phyloP scores from a whole-genome alignment of 2,888 invertebrate genomes.

The Rhaphigaster nebulosa region DNA sequence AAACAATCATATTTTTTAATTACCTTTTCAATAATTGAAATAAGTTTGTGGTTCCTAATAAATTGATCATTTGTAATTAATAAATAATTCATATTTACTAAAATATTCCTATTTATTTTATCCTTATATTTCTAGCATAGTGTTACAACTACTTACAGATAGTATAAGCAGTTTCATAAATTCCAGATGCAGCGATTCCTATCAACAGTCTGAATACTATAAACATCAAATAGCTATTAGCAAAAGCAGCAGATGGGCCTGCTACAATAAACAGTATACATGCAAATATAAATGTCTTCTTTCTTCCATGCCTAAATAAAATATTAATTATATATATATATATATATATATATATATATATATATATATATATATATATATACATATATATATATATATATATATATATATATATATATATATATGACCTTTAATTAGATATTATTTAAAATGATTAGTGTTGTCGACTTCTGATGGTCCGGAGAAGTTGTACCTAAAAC shows the following conservation, averaged over 20 bases:
- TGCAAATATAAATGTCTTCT: background rate
- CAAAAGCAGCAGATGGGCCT: slow-evolving; percentile 1
- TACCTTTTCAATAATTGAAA: too few species aligned
- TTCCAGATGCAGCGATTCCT: background rate
- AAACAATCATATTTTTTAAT: too few species aligned
- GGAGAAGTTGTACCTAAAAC: too few species aligned
- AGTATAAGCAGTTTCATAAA: slow-evolving; percentile 3
- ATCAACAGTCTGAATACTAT: background rate
- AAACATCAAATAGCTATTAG: background rate
- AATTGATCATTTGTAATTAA: background rate
- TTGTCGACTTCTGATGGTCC: too few species aligned
- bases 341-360: too few species aligned
- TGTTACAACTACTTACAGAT: slow-evolving; percentile 65
- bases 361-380: too few species aligned
- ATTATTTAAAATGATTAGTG: too few species aligned
- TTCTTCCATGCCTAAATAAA: slow-evolving; percentile 5
- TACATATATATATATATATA: too few species aligned
- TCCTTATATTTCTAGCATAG: background rate
- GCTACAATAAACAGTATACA: background rate
- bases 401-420: too few species aligned
- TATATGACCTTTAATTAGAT: too few species aligned
- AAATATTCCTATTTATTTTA: slow-evolving; percentile 54
- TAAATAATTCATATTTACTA: background rate
- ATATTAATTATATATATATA: background rate
- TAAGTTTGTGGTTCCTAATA: background rate